Base-by-base conservation (phyloP, 1,140 invertebrate species). In the Caenorhabditis brenneri region DNA sequence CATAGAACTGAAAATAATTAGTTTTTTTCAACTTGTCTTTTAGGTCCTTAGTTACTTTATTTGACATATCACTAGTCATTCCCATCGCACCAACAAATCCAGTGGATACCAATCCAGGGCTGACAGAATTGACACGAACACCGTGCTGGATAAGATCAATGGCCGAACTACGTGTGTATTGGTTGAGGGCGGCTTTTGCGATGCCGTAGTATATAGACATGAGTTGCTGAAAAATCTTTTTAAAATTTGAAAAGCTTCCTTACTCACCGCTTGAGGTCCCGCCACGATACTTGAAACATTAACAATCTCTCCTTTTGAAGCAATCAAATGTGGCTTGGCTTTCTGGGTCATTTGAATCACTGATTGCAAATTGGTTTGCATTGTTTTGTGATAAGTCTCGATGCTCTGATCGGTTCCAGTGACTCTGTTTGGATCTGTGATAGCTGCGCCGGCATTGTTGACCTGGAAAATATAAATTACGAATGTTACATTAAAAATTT, bases 321-420 rank as follows among this genome's bases (percentile, higher is more conserved):
- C 58, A 19, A 65, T n/a, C 58, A 65, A 65, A 19, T 65, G 31
- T 16, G 29, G 53, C 95, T 0, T 94, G 33, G 95, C 94, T 65
- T 96, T 88, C 93, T 94, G 94, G 0, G 95, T 96, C 82, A 97
- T 89, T 80, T 96, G 93, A 90, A 95, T 96, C 16, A 96, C 91
- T 16, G 29, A 12, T 88, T 95, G 93, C 0, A 96, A 94, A 91
- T 97, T 97, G 16, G 94, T 93, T 88, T 95, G 94, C 92, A 97
- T 95, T 0, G 95, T 88, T 60, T 92, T 7, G 93, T 91, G 0
- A 93, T 93, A 33, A 94, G 92, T 88, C 93, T 93, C 78, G 93
- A 88, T 12, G 94, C 91, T 90, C 93, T 29, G 51, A 42, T 88
- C 69, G 6, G 46, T 33, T n/a, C 80, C 85, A 5, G 51, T 27